Evolutionary conservation across 2,113 vertebrate genomes (phyloP), one percentile per base, ranked within the genome.

Genomic region (Zootoca vivipara): DNA sequence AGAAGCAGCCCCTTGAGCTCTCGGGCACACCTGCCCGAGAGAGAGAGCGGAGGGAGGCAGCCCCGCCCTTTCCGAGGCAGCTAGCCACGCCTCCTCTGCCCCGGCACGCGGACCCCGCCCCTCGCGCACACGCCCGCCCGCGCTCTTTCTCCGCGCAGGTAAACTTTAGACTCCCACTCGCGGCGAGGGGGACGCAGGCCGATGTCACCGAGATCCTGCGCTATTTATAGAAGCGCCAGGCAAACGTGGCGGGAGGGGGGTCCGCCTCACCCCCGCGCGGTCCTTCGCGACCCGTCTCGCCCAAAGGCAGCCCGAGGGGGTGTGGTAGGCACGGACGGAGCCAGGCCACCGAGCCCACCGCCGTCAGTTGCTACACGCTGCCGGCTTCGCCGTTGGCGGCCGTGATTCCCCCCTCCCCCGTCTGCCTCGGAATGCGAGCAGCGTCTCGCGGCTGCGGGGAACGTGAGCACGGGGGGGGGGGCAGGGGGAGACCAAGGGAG

Each of bases 141-240:
- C 90, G 87, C 78, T 40, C 87, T 82, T 87, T 78, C 72, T 87
- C 83, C 38, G 62, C 56, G 46, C 4, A 82, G 86, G 89, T 88
- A 83, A 88, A 88, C 87, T 88, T 83, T 38, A 28, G 81, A 38
- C 87, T 56, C 87, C 81, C 87, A 24, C 86, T 82, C 5, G 92
- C 94, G 87, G 91, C 93, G 93, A 90, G 84, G 89, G 80, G 46
- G 69, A 35, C 88, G 92, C 89, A 92, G 93, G 91, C 73, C 65
- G 79, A 74, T 67, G 79, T 82, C 92, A 90, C 93, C 89, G 94
- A 90, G 94, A 96, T 87, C 89, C 91, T 93, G 89, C n/a, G 93
- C 78, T 95, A 95, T 96, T 95, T 96, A 95, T 94, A 95, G 95
- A 86, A 90, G 86, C 91, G 75, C 83, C 65, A 91, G 78, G 86